A percentile compares a stretch with the other conserved stretches of the same genome.
phyloP scores from a whole-genome alignment of 1,140 invertebrate genomes.

The Hesperophylax magnus region DNA sequence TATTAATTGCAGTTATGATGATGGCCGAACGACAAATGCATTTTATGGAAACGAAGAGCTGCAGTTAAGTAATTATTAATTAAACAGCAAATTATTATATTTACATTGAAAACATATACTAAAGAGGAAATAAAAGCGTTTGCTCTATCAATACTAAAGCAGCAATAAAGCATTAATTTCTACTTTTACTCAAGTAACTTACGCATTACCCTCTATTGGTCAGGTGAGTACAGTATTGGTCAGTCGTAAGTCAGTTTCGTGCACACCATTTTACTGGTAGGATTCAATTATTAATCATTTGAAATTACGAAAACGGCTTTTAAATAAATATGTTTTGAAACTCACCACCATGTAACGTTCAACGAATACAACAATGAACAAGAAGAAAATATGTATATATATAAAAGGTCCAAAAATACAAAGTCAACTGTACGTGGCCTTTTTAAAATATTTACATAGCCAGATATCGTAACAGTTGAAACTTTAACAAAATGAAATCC shows the following conservation, averaged over 20 bases:
- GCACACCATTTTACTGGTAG: constrained; percentile 6
- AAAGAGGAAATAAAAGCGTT: background rate
- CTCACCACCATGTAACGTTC: background rate
- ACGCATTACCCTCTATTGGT: too few species aligned
- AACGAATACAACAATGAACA: background rate
- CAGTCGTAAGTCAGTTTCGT: constrained; percentile 24
- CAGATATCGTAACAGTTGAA: background rate
- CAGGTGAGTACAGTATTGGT: constrained; percentile 2
- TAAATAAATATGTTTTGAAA: background rate
- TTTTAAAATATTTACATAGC: constrained; percentile 9
- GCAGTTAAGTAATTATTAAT: too few species aligned
- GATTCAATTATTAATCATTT: too few species aligned
- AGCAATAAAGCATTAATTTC: background rate
- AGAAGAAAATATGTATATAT: constrained; percentile 2
- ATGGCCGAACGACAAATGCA: too few species aligned
- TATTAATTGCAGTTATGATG: too few species aligned
- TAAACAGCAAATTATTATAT: too few species aligned
- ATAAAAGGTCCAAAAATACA: too few species aligned
- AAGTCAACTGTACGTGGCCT: too few species aligned
- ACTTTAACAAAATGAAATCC: background rate
- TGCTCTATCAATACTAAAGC: background rate
- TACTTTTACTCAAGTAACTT: too few species aligned
- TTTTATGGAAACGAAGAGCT: too few species aligned
- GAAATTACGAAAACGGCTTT: too few species aligned
- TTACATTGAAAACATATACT: background rate